These are phyloP conservation scores for Volucella inanis DNA, from an alignment of 2,888 invertebrate genomes.

Conservation along the genomic window DNA sequence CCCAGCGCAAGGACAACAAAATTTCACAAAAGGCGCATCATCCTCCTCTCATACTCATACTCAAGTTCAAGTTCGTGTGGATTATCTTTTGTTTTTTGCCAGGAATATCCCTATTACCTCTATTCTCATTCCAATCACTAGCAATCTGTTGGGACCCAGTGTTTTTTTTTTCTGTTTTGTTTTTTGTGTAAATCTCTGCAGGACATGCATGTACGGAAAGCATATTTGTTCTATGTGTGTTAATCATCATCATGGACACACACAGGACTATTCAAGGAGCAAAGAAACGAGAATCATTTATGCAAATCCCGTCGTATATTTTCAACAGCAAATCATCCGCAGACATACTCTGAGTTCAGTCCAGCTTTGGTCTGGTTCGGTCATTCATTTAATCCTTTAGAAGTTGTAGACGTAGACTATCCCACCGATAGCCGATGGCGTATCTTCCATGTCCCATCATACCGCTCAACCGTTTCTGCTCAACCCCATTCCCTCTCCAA, in stretches of 20 bases:
- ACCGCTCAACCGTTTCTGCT: not conserved
- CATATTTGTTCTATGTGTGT: constrained; percentile 69
- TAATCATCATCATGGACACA: constrained; percentile 61
- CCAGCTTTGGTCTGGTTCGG: constrained; percentile 23
- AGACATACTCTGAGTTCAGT: constrained; percentile 33
- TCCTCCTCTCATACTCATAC: constrained; percentile 41
- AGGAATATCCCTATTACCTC: not conserved
- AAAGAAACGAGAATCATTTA: constrained; percentile 65
- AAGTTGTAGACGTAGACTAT: constrained; percentile 40
- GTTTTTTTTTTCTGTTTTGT: constrained; percentile 6
- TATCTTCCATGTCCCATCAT: constrained; percentile 27
- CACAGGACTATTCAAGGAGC: constrained; percentile 61
- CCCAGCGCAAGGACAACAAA: constrained; percentile 13
- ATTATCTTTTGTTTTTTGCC: constrained; percentile 45
- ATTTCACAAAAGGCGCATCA: constrained; percentile 56
- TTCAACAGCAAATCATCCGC: constrained; percentile 70
- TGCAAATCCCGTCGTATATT: constrained; percentile 72
- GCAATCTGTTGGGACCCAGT: constrained; percentile 5
- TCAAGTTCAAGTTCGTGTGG: constrained; percentile 72
- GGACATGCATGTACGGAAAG: constrained; percentile 52
- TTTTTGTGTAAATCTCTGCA: constrained; percentile 50
- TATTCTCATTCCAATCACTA: constrained; percentile 13
- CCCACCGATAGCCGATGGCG: constrained; percentile 38
- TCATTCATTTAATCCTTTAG: constrained; percentile 68
- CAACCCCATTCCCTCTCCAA: not conserved